Conservation (phyloP, 1,140 invertebrate genomes). For the Scaptomyza graminum region DNA sequence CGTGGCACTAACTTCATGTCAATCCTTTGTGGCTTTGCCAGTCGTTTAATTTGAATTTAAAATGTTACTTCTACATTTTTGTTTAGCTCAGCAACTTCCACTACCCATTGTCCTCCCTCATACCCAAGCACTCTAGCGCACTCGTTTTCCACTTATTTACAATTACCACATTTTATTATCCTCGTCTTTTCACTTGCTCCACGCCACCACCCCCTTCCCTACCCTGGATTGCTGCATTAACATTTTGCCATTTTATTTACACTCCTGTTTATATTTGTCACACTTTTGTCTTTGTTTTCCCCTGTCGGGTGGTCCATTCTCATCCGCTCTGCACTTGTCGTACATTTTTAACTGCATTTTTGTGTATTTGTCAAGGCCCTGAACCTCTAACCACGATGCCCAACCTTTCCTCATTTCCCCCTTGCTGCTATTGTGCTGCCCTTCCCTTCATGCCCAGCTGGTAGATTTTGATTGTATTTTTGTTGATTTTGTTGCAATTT, state of each 20-base stretch:
- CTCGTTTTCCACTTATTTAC: constrained; percentile 82
- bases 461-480: constrained; percentile 80
- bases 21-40: constrained; percentile 80
- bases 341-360: constrained; percentile 76
- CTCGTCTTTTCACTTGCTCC: neutral
- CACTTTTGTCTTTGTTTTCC: constrained; percentile 71
- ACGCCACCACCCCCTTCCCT: too few species aligned
- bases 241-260: constrained; percentile 78
- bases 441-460: constrained; percentile 3
- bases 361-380: constrained; percentile 73
- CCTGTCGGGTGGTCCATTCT: neutral
- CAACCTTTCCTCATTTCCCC: neutral
- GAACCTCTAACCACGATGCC: constrained; percentile 41
- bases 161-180: constrained; percentile 81
- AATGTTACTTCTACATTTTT: constrained; percentile 75
- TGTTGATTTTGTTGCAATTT: constrained; percentile 82
- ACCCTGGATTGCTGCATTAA: constrained; percentile 7
- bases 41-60: constrained; percentile 82
- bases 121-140: constrained; percentile 13
- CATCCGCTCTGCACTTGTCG: constrained; percentile 4
- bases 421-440: neutral
- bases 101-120: neutral
- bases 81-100: constrained; percentile 42
- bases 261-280: constrained; percentile 80
- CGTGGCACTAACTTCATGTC: constrained; percentile 75